Percentiles rank a stretch among this genome's conserved stretches.
phyloP scores from a whole-genome alignment of 2,888 invertebrate species.

The Tenodera sinensis region DNA sequence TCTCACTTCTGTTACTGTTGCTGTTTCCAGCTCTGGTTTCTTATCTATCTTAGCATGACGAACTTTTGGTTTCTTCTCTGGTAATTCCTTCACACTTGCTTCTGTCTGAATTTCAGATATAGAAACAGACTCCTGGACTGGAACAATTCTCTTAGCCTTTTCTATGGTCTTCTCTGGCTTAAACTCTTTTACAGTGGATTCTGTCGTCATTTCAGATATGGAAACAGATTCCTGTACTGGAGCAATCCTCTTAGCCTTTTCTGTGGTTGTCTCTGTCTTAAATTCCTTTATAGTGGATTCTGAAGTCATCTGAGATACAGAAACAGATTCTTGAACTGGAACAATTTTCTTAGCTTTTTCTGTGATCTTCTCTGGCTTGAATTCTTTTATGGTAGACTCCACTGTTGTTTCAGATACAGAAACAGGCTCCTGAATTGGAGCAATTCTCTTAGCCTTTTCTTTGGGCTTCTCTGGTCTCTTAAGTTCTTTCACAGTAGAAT shows the following conservation, averaged over 20 bases:
- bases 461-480: conserved; percentile 34
- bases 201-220: conserved; percentile 35
- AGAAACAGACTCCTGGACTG: conserved; percentile 50
- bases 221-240: conserved; percentile 37
- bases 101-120: conserved; percentile 57
- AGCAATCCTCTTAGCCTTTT: conserved; percentile 41
- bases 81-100: conserved; percentile 43
- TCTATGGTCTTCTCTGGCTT: conserved; percentile 37
- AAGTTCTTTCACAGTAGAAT: conserved; percentile 33
- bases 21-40: conserved; percentile 40
- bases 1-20: conserved; percentile 47
- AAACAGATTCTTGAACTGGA: conserved; percentile 37
- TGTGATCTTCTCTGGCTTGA: conserved; percentile 34
- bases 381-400: conserved; percentile 32
- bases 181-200: conserved; percentile 33
- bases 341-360: conserved; percentile 42
- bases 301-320: conserved; percentile 35
- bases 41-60: conserved; percentile 28
- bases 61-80: conserved; percentile 36
- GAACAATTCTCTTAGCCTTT: conserved; percentile 40
- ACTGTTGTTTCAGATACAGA: conserved; percentile 35
- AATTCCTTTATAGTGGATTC: conserved; percentile 32
- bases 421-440: conserved; percentile 38
- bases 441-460: conserved; percentile 41
- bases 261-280: conserved; percentile 35